phyloP scores from a whole-genome alignment of 1,140 invertebrate species.

The Lepidostoma basale region DNA sequence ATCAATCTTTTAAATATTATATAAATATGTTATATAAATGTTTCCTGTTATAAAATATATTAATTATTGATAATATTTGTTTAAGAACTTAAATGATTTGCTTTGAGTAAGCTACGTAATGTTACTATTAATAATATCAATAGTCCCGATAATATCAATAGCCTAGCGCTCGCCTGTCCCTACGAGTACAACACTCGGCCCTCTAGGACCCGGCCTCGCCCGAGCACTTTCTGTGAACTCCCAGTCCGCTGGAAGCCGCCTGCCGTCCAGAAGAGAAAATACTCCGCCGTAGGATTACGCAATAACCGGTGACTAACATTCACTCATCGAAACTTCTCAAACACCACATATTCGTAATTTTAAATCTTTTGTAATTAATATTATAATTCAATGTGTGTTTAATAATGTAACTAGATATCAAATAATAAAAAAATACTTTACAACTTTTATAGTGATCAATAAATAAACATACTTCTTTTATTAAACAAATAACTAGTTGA shows the following conservation, averaged over 20 bases:
- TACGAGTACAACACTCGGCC: background rate
- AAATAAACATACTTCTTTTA: too few species aligned
- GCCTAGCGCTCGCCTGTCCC: background rate
- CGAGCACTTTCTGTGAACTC: slow-evolving; percentile 17
- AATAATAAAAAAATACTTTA: slow-evolving; percentile 1
- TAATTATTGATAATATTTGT: slow-evolving; percentile 55
- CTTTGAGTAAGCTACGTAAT: slow-evolving; percentile 30
- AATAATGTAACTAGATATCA: slow-evolving; percentile 7
- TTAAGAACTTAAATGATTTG: slow-evolving; percentile 42
- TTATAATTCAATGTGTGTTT: slow-evolving; percentile 16
- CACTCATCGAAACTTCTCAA: slow-evolving; percentile 20
- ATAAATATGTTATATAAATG: slow-evolving; percentile 66
- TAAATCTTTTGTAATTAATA: background rate
- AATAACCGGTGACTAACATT: slow-evolving; percentile 4
- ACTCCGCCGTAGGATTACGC: slow-evolving; percentile 6
- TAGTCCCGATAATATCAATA: too few species aligned
- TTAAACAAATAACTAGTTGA: background rate
- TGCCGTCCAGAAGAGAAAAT: slow-evolving; percentile 42
- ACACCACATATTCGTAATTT: slow-evolving; percentile 14
- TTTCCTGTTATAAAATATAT: slow-evolving; percentile 64
- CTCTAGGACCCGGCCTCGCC: background rate
- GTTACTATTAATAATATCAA: slow-evolving; percentile 11
- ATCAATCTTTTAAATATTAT: slow-evolving; percentile 64
- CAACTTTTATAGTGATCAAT: slow-evolving; percentile 11
- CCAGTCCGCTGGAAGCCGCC: slow-evolving; percentile 35